Base-by-base conservation (phyloP, 2,888 invertebrate species). In the Homarus gammarus region DNA sequence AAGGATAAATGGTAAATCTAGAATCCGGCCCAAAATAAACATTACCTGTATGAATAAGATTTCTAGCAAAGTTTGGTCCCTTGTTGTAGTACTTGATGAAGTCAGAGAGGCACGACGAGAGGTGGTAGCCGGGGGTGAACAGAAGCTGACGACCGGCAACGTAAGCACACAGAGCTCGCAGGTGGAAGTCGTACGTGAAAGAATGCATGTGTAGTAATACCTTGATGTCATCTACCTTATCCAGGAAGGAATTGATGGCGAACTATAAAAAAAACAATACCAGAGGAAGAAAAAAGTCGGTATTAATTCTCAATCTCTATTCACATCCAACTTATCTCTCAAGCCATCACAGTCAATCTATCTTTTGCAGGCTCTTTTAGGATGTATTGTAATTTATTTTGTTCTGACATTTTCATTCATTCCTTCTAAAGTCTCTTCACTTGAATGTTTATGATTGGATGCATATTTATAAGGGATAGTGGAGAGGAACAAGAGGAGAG, bases 71-170 rank as follows among this genome's bases (percentile, higher is more conserved):
- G 93, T 96, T 96, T 1, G 97, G 97, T 8, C 96, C 96, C 93
- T 96, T 96, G 79, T 95, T 96, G 93, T 97, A 97, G 93, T 96
- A 96, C 93, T 96, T 96, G 91, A 96, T 95, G 93, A 97, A 97
- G 93, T 97, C 97, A 91, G 96, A 95, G 49, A 97, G 94, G 93
- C 97, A 97, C 92, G 96, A 95, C 38, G 96, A 95, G 6, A 97
- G 94, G 93, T 97, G 96, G 93, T 96, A 97, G 68, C 95, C 96
- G 90, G 95, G 95, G 92, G 95, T 95, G 73, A 95, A 94, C 0
- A 94, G 94, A 92, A 94, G 93, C 72, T 94, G 94, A 88, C 94
- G 94, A 77, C 95, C 95, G 83, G 95, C 95, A 84, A 96, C 95
- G 93, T 96, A 96, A 18, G 95, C 95, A 93, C 96, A 95, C 84